Base-by-base conservation (phyloP, 2,888 invertebrate genomes). In the Morpho achilles region DNA sequence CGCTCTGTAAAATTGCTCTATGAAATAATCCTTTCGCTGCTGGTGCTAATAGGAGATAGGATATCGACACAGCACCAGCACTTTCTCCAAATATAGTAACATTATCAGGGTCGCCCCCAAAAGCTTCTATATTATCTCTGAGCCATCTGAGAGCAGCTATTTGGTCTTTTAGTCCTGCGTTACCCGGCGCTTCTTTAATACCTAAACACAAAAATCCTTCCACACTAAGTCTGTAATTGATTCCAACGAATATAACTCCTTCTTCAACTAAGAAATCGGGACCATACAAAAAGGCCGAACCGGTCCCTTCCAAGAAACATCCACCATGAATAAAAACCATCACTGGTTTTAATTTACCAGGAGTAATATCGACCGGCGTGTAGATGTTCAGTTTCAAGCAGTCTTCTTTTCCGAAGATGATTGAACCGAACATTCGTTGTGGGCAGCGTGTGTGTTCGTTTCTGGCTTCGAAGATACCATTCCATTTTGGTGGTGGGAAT, bases 311-410 rank as follows among this genome's bases (percentile, higher is more conserved):
- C 7, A 91, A 85, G 72, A 92, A 94, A 62, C 92, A 92, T 0
- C 94, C 94, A 3, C 93, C 93, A 66, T 94, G 94, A 16, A 94
- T 85, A 82, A 91, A 94, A 3, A 93, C 92, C 92, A 94, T 92
- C 0, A 94, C 93, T 0, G 93, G 93, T 0, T 92, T 73, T 9
- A 63, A 63, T 41, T 63, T 59, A 10, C 74, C 72, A 0, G 79
- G 75, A 43, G 71, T 60, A 2, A 49, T 49, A 2, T 67, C 62
- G 1, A 72, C 67, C 2, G 90, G 90, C 0, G 82, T 70, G 69
- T 86, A 86, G 48, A 90, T 70, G 67, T 88, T 83, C 0, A 90
- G 74, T 43, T 84, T 85, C 23, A 90, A 69, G 63, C 90, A 90
- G 75, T 90, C 76, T 3, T 79, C 73, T 44, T 81, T 74, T 3